Percentiles rank a stretch among this genome's conserved stretches.
Conservation (phyloP, 2,113 vertebrate genomes). For the Calidris pugnax region DNA sequence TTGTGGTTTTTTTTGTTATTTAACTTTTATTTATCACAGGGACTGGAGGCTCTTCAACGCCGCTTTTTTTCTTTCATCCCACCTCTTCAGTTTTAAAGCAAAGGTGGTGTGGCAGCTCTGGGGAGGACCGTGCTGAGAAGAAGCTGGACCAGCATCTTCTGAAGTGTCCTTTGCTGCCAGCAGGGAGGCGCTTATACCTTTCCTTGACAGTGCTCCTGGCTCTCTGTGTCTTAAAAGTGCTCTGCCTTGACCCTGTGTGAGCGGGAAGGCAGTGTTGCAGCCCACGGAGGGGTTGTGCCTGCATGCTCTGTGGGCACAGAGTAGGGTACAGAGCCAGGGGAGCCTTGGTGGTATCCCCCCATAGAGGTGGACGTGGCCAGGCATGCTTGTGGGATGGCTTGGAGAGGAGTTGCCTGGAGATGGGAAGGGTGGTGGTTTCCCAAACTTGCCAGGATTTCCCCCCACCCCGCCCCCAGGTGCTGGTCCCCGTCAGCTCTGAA, state of each 20-base stretch:
- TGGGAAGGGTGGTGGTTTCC: not conserved
- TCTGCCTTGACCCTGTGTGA: not conserved
- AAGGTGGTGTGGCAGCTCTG: not conserved
- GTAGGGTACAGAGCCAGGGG: accelerated
- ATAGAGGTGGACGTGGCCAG: accelerated
- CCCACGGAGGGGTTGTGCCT: not conserved
- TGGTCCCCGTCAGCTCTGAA: not conserved
- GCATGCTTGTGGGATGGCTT: not conserved
- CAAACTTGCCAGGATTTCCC: not conserved
- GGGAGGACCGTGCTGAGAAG: not conserved
- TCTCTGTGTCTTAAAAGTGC: not conserved
- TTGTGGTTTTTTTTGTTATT: not conserved
- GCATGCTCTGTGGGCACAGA: accelerated
- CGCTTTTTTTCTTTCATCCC: not conserved
- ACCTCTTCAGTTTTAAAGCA: not conserved
- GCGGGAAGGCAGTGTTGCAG: not conserved
- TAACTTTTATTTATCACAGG: not conserved
- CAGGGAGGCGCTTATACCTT: not conserved
- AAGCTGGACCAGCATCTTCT: not conserved
- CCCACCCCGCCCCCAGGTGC: not conserved
- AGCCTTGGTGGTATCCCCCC: not conserved
- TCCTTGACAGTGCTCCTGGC: not conserved
- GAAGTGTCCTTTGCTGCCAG: not conserved
- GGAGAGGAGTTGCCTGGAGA: not conserved
- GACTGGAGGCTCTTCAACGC: not conserved